Conservation (phyloP, 1,140 invertebrate species). For the Neodiprion pinetum region DNA sequence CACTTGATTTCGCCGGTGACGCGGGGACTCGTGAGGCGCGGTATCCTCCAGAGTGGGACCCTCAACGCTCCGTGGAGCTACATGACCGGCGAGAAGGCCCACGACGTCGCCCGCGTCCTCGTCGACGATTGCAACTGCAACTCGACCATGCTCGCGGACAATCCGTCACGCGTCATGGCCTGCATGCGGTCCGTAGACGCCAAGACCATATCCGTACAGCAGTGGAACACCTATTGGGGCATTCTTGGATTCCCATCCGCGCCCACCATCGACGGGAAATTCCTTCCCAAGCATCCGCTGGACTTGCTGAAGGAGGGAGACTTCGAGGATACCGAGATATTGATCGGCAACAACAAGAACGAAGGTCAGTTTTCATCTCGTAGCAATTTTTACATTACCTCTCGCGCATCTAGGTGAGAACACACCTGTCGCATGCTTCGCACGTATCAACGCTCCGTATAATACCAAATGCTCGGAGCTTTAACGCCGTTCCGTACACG, state of each 20-base stretch:
- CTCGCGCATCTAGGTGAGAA: no score
- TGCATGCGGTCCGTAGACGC: slow-evolving; percentile 87
- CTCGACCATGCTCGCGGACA: slow-evolving; percentile 70
- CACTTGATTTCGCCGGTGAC: slow-evolving; percentile 88
- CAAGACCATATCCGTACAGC: slow-evolving; percentile 83
- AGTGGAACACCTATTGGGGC: slow-evolving; percentile 90
- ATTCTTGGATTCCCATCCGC: slow-evolving; percentile 89
- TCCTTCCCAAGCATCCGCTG: slow-evolving; percentile 83
- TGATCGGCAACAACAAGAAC: slow-evolving; percentile 88
- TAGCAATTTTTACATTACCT: no score
- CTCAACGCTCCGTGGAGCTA: slow-evolving; percentile 89
- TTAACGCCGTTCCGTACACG: no score
- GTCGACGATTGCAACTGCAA: slow-evolving; percentile 87
- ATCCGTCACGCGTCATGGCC: slow-evolving; percentile 76
- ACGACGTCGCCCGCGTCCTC: slow-evolving; percentile 77
- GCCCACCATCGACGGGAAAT: slow-evolving; percentile 86
- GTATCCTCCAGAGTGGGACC: slow-evolving; percentile 86
- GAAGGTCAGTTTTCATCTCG: slow-evolving; percentile 72
- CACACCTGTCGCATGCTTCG: no score
- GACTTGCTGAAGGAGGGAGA: slow-evolving; percentile 81
- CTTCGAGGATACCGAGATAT: slow-evolving; percentile 83
- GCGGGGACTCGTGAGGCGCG: slow-evolving; percentile 76
- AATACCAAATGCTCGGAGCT: no score
- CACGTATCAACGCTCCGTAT: no score
- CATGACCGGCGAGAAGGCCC: slow-evolving; percentile 82